Evolutionary conservation across 2,797 vertebrate species (phyloP), one percentile per base, ranked within the genome.

Genomic region (Pipistrellus nathusii): DNA sequence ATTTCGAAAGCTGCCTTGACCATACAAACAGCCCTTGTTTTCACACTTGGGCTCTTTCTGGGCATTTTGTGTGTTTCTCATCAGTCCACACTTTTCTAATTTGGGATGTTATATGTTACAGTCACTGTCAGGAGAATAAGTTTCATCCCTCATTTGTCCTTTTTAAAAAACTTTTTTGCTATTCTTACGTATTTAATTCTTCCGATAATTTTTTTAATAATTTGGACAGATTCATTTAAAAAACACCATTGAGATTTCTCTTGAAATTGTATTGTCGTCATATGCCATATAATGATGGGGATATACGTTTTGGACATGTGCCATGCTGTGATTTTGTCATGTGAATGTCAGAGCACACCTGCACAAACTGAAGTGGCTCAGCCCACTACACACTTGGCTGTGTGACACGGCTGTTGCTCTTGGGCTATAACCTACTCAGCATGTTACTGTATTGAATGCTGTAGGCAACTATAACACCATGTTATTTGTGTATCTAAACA

Each of bases 31-130:
- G 23, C 17, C 25, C 27, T 11, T 20, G 5, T 44, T 57, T 23
- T 69, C 5, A 3, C 7, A 1, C 35, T 5, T 0, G 38, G 41
- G 30, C 2, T 32, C 41, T 20, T 69, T 21, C 84, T 7, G 38
- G 30, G 53, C 18, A 1, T 18, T 18, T 27, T 3, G 15, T 1
- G 7, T 38, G 0, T 51, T 23, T 41, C 48, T 13, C 81, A 2
- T 5, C 27, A 3, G 41, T 11, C n/a, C 53, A 14, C 10, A 3
- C 21, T 2, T 25, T 27, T 13, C 27, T 53, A 0, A 3, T 8
- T 12, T 0, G 0, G 6, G 35, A 8, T 1, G 20, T 8, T 14
- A 1, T 23, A 2, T 13, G 32, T 35, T 32, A 41, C 13, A 21
- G 72, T 8, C 10, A 6, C 64, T 4, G 0, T 48, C 11, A 30